Evolutionary conservation across 2,797 vertebrate genomes (phyloP).

Genomic region (Spizella passerina): DNA sequence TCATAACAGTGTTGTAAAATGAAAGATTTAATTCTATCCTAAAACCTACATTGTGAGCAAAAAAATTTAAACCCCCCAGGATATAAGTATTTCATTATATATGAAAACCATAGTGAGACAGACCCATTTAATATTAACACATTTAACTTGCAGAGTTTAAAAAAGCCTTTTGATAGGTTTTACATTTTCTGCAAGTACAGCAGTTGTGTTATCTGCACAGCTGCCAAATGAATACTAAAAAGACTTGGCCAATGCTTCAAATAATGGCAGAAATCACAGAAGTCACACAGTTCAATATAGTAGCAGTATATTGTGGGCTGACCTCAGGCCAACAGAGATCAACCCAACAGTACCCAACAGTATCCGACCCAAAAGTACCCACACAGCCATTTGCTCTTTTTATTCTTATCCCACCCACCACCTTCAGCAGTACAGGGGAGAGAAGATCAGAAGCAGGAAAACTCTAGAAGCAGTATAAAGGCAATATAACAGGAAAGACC

Average conservation of each 20-base stretch:
- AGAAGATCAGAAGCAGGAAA: background rate
- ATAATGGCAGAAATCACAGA: background rate
- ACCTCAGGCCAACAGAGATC: background rate
- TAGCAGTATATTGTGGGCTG: background rate
- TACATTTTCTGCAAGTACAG: background rate
- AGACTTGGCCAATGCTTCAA: background rate
- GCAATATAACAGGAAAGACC: background rate
- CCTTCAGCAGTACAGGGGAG: rapidly evolving
- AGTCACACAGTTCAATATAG: background rate
- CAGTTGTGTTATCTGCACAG: background rate
- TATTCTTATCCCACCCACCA: background rate
- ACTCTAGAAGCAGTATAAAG: background rate
- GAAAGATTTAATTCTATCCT: background rate
- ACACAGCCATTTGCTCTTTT: background rate
- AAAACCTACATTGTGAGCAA: background rate
- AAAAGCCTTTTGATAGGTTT: background rate
- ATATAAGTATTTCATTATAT: background rate
- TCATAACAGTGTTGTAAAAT: background rate
- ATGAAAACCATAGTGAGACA: background rate
- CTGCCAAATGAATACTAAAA: background rate
- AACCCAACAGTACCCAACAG: background rate
- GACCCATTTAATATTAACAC: background rate
- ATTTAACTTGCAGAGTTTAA: background rate
- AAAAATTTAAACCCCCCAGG: rapidly evolving
- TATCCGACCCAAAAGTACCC: background rate